These are phyloP conservation scores for Heteromurus nitidus DNA, from an alignment of 2,888 invertebrate species.

Conservation along the genomic window DNA sequence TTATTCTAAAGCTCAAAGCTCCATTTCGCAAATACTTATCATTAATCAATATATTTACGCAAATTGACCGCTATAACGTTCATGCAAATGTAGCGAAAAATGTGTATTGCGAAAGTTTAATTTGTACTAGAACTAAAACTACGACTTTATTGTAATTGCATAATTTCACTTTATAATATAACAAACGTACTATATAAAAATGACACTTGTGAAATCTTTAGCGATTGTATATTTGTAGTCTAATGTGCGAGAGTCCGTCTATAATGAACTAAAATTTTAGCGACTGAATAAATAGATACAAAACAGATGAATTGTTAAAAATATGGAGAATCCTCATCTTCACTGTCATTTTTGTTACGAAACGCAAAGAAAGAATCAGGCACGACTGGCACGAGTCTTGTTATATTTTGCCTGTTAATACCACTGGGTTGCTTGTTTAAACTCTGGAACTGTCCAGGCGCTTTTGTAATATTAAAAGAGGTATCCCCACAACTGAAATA, in stretches of 20 bases:
- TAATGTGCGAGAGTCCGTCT: background rate
- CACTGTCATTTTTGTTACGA: background rate
- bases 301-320: background rate
- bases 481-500: background rate
- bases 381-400: background rate
- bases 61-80: no score
- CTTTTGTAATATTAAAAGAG: background rate
- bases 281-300: background rate
- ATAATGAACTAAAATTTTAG: background rate
- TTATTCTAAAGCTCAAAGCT: no score
- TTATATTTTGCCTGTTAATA: background rate
- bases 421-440: background rate
- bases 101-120: no score
- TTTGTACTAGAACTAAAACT: no score
- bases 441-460: background rate
- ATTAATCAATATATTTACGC: no score
- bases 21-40: no score
- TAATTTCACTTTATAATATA: conserved; percentile 1
- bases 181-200: background rate
- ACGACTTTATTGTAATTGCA: background rate
- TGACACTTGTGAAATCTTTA: background rate
- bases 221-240: background rate
- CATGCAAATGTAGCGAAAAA: no score
- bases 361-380: conserved; percentile 18
- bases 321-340: conserved; percentile 34